A percentile compares a stretch with the other conserved stretches of the same genome.
These are phyloP conservation scores for Nannospalax galili DNA, from an alignment of 2,113 vertebrate species.

Conservation along the genomic window DNA sequence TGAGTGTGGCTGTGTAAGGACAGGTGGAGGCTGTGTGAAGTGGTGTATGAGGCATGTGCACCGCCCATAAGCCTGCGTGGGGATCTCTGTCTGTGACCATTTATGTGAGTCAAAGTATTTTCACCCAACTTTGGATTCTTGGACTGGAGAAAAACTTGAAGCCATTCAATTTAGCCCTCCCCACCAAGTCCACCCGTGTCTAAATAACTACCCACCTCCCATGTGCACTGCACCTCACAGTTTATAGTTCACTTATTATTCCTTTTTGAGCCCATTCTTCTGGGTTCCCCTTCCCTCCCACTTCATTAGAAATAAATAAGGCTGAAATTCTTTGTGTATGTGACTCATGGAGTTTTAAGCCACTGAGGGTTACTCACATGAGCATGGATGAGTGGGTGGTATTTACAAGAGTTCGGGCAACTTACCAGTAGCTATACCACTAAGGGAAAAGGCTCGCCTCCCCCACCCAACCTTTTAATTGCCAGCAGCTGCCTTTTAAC, in stretches of 20 bases:
- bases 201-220: not conserved
- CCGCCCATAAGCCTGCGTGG: too few species aligned
- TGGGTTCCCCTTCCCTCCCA: not conserved
- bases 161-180: not conserved
- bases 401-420: too few species aligned
- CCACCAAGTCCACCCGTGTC: fast-evolving
- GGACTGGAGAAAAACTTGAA: too few species aligned
- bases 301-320: constrained; percentile 5
- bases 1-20: not conserved
- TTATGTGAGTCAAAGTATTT: not conserved
- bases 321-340: not conserved
- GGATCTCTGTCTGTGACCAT: not conserved
- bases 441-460: too few species aligned
- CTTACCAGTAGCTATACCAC: too few species aligned
- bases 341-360: too few species aligned
- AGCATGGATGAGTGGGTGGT: too few species aligned
- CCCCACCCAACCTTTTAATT: too few species aligned
- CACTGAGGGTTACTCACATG: too few species aligned
- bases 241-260: not conserved
- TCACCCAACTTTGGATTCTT: not conserved
- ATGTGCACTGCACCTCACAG: fast-evolving
- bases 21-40: not conserved
- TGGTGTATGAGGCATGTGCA: fast-evolving
- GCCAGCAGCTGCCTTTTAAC: too few species aligned
- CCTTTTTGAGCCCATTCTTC: constrained; percentile 1